Evolutionary conservation across 2,113 vertebrate species (phyloP).

Genomic region (Sclerurus mexicanus): DNA sequence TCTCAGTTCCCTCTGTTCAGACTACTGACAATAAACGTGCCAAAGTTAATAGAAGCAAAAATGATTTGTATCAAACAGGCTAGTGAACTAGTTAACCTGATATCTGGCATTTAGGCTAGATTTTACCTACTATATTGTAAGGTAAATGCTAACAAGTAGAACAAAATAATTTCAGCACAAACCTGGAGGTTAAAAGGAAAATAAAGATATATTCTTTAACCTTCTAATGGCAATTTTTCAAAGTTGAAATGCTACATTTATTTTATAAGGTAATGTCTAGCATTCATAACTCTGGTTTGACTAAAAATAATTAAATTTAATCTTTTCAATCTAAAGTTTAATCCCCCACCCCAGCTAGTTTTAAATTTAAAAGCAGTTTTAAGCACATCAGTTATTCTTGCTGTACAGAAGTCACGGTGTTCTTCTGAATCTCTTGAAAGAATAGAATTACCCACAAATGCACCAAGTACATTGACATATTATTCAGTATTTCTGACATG

Average conservation of each 20-base stretch:
- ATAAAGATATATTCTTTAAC: not conserved
- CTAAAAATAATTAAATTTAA: not conserved
- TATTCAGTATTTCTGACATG: not conserved
- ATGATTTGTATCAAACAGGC: not conserved
- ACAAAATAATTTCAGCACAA: not conserved
- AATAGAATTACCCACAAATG: not conserved
- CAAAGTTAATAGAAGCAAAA: not conserved
- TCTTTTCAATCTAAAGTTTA: not conserved
- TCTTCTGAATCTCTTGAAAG: not conserved
- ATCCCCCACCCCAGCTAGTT: not conserved
- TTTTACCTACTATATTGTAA: not conserved
- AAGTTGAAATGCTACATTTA: not conserved
- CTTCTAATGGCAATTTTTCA: not conserved
- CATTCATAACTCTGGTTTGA: not conserved
- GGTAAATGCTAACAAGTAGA: not conserved
- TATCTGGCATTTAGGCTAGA: not conserved
- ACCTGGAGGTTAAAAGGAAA: not conserved
- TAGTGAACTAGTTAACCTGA: not conserved
- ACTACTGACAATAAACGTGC: not conserved
- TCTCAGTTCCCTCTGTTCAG: not conserved
- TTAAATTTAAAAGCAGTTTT: not conserved
- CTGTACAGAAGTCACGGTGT: not conserved
- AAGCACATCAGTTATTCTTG: not conserved
- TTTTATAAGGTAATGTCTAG: not conserved
- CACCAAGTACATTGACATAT: not conserved